These are phyloP conservation scores for Strix aluco DNA, from an alignment of 2,113 vertebrate genomes.

Conservation along the genomic window DNA sequence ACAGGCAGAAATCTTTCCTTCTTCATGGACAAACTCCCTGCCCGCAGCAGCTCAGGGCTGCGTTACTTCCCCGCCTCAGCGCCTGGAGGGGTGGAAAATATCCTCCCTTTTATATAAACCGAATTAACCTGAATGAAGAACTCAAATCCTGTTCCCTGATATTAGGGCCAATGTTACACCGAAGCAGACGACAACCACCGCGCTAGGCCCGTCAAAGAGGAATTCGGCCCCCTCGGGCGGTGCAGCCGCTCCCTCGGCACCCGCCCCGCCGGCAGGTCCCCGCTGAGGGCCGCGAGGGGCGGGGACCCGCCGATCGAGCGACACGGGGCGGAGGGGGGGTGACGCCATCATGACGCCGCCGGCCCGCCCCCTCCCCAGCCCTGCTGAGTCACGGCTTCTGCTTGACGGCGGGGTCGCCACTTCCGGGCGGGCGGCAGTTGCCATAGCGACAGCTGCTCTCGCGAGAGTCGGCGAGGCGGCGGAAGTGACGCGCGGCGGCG, in stretches of 20 bases:
- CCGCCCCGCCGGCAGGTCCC: neutral
- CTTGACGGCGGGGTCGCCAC: neutral
- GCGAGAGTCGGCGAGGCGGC: neutral
- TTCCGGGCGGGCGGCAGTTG: neutral
- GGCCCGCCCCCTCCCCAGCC: rapidly evolving
- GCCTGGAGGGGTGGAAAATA: rapidly evolving
- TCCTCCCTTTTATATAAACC: rapidly evolving
- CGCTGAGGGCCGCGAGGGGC: neutral
- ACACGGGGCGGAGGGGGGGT: neutral
- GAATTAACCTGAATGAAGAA: rapidly evolving
- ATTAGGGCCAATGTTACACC: rapidly evolving
- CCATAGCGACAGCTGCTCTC: neutral
- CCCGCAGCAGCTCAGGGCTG: neutral
- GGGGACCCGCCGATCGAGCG: too few species aligned
- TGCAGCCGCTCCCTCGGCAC: neutral
- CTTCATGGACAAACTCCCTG: rapidly evolving
- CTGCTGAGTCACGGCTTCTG: conserved; percentile 17
- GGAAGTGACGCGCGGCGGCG: neutral
- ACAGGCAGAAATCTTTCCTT: too few species aligned
- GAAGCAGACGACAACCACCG: rapidly evolving
- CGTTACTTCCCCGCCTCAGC: rapidly evolving
- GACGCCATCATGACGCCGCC: neutral
- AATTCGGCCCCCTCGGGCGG: too few species aligned
- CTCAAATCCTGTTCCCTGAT: rapidly evolving
- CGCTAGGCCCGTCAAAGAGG: neutral